These are phyloP conservation scores for Drosophila bocqueti DNA, from an alignment of 1,140 invertebrate species.

Conservation along the genomic window DNA sequence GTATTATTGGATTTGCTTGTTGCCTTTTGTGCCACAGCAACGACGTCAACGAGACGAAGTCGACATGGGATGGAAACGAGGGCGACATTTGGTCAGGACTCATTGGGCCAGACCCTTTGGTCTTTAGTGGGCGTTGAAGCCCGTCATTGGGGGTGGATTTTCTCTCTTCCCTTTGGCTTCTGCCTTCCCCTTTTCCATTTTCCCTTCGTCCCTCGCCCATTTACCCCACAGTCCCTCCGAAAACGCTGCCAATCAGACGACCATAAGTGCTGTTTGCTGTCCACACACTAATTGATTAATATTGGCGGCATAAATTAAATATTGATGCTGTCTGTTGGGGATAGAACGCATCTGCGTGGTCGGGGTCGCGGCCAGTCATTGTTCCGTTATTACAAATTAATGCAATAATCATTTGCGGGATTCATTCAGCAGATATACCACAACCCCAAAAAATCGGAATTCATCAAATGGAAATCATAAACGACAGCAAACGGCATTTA, in stretches of 20 bases:
- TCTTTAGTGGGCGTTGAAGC: constrained; percentile 46
- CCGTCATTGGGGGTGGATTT: constrained; percentile 42
- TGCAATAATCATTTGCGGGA: constrained; percentile 9
- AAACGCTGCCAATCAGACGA: constrained; percentile 64
- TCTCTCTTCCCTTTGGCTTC: not conserved
- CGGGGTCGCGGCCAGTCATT: constrained; percentile 7
- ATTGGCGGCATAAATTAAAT: constrained; percentile 70
- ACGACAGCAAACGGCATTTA: not conserved
- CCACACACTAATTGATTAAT: constrained; percentile 79
- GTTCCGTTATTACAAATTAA: constrained; percentile 36
- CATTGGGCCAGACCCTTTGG: constrained; percentile 32
- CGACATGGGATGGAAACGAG: constrained; percentile 11
- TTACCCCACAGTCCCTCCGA: not conserved
- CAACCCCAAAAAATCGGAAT: not conserved
- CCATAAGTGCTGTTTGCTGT: constrained; percentile 76
- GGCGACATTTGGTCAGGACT: constrained; percentile 58
- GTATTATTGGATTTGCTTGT: constrained; percentile 80
- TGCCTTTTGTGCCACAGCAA: constrained; percentile 61
- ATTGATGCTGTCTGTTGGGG: constrained; percentile 43
- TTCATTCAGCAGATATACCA: not conserved
- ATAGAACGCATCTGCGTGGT: constrained; percentile 14
- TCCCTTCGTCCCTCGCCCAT: constrained; percentile 2
- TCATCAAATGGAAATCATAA: constrained; percentile 1
- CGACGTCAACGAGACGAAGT: constrained; percentile 15
- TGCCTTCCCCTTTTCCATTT: not conserved